Percentiles rank a stretch among this genome's conserved stretches.
Evolutionary conservation across 2,888 invertebrate genomes (phyloP).

Genomic region (Hyposoter didymator): DNA sequence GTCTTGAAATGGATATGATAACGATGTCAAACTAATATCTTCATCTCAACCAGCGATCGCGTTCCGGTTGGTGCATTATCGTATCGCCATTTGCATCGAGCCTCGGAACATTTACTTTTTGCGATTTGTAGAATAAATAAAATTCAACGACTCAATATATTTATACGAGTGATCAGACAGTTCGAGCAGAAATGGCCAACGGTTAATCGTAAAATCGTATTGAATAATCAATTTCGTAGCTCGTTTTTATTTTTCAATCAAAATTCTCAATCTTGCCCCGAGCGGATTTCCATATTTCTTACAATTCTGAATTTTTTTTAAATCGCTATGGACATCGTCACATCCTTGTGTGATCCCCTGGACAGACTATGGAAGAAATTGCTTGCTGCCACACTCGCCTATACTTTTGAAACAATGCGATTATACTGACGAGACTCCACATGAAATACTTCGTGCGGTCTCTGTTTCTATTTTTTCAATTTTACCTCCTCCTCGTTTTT

Average conservation of each 20-base stretch:
- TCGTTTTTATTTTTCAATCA: conserved; percentile 12
- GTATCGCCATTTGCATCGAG: background rate
- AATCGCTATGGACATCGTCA: background rate
- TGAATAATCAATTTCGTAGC: conserved; percentile 14
- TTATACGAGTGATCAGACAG: conserved; percentile 2
- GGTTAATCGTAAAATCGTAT: conserved; percentile 14
- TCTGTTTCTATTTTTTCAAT: conserved; percentile 5
- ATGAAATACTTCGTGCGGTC: conserved; percentile 21
- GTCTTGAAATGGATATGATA: background rate
- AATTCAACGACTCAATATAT: conserved; percentile 4
- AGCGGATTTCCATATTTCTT: conserved; percentile 29
- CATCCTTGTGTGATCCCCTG: background rate
- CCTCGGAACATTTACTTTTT: conserved; percentile 7
- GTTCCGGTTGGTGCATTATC: background rate
- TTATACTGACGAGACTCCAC: conserved; percentile 31
- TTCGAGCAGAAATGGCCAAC: conserved; percentile 10
- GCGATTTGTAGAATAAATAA: conserved; percentile 18
- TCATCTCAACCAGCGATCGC: background rate
- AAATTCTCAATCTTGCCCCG: conserved; percentile 24
- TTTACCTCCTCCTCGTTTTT: background rate
- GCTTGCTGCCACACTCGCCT: background rate
- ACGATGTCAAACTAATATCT: conserved; percentile 13
- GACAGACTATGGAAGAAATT: background rate
- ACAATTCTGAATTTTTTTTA: background rate
- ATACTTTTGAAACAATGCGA: conserved; percentile 5